A percentile compares a stretch with the other conserved stretches of the same genome.
Evolutionary conservation across 2,113 vertebrate species (phyloP).

Genomic region (Eonycteris spelaea): DNA sequence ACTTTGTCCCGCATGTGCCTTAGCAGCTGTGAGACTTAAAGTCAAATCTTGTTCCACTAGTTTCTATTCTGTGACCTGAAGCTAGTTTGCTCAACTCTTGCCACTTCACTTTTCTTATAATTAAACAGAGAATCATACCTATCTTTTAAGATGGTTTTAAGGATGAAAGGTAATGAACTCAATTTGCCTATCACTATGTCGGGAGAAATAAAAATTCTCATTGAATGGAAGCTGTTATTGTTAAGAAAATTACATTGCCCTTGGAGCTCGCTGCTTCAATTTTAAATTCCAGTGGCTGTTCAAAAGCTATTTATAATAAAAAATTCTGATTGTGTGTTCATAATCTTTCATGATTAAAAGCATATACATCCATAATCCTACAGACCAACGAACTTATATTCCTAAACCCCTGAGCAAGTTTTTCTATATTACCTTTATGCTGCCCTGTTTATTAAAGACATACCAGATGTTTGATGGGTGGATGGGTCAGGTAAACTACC

Average conservation of each 20-base stretch:
- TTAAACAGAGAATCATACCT: background rate
- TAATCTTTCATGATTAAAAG: constrained; percentile 72
- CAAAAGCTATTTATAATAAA: constrained; percentile 66
- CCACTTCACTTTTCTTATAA: background rate
- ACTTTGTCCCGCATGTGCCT: background rate
- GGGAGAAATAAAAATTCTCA: constrained; percentile 31
- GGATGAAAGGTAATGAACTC: constrained; percentile 28
- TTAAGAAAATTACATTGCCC: constrained; percentile 48
- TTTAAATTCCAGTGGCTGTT: constrained; percentile 39
- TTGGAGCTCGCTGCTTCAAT: background rate
- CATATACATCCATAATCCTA: constrained; percentile 61
- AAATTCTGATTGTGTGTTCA: constrained; percentile 51
- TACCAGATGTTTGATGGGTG: constrained; percentile 64
- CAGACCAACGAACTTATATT: constrained; percentile 24
- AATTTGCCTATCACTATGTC: background rate
- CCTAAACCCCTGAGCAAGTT: constrained; percentile 55
- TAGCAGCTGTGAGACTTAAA: background rate
- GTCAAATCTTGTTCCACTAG: background rate
- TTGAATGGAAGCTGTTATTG: background rate
- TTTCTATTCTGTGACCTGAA: background rate
- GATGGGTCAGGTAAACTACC: constrained; percentile 55
- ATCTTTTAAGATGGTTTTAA: constrained; percentile 25
- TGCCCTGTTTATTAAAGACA: constrained; percentile 52
- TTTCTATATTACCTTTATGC: constrained; percentile 56
- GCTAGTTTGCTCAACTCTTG: background rate